Evolutionary conservation across 2,888 invertebrate genomes (phyloP), one percentile per base, ranked within the genome.

Genomic region (Drosophila lutescens): DNA sequence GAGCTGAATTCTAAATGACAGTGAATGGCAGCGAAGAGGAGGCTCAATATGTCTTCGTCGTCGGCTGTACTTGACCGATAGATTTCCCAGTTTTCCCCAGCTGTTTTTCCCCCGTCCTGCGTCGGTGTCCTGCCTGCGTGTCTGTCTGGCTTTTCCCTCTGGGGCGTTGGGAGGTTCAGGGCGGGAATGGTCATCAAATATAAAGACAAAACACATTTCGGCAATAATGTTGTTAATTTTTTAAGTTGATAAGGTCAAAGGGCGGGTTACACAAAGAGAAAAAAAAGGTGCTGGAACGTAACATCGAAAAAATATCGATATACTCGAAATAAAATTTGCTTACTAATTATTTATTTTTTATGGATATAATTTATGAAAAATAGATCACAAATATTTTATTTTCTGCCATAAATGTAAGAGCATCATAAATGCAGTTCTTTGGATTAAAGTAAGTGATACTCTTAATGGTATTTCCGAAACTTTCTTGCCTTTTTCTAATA

Each of bases 221-320:
- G 67, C 66, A 77, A 86, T 88, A 85, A 85, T 80, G 84, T 86
- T 88, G 86, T 85, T 88, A 80, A 88, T 85, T 88, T 88, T 86
- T 85, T 78, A 86, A 88, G 77, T 71, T 74, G 77, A 78, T 88
- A 83, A 80, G 79, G 72, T 65, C 79, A 76, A 74, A 66, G 76
- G 72, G 46, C 57, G 53, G 13, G 43, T 6, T 41, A 38, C 71
- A 86, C 80, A 58, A 36, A 7, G 17, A 44, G 26, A 66, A 71
- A 36, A 20, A 20, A 32, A 34, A 34, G 4, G 10, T 4, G 12
- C 12, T 12, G 32, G 12, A 7, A 6, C 0, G 7, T 26, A 7
- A 7, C 7, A 26, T 26, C 6, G 7, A 26, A 26, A 26, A 26
- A 26, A 26, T 7, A 26, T 7, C 26, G 26, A 26, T 7, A 26